Evolutionary conservation across 2,888 invertebrate species (phyloP), one percentile per base, ranked within the genome.

Genomic region (Cataglyphis albicans): DNA sequence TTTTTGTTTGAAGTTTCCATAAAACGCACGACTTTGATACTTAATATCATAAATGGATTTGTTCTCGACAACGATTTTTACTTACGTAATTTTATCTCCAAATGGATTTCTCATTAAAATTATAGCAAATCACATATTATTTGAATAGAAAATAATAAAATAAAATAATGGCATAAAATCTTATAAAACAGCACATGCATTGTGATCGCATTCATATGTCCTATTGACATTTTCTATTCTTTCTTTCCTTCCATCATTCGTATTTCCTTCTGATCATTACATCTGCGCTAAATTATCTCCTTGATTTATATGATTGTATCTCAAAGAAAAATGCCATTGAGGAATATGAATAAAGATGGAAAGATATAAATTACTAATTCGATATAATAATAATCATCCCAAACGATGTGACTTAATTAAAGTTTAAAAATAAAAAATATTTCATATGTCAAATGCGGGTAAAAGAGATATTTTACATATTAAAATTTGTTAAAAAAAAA

Each of bases 41-140:
- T 41, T 68, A 52, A 75, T 75, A 65, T 76, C 55, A 48, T 18
- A 57, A 76, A 57, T 68, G 75, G 52, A 68, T 48, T 70, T 25
- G n/a, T 55, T 57, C 38, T 12, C 18, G 21, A 44, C 29, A 44
- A 1, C n/a, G 7, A 61, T 35, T 59, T 59, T 78, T 32, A 35
- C 21, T 78, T 44, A 18, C 18, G 68, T 70, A n/a, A 78, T 59
- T 52, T 78, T 57, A 70, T 72, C 18, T 25, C 59, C 29, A 32
- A 57, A 76, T n/a, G 21, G 21, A 41, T 38, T n/a, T 57, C 41
- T 57, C 44, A 32, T 70, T 52, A 52, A 76, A 44, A 15, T 21
- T 12, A 18, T 21, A 78, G 48, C 12, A 41, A 48, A 57, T 7
- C 12, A 29, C 25, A 44, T 25, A 59, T 35, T 70, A 68, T 68